Evolutionary conservation across 2,797 vertebrate species (phyloP).

Genomic region (Lacerta bilineata): DNA sequence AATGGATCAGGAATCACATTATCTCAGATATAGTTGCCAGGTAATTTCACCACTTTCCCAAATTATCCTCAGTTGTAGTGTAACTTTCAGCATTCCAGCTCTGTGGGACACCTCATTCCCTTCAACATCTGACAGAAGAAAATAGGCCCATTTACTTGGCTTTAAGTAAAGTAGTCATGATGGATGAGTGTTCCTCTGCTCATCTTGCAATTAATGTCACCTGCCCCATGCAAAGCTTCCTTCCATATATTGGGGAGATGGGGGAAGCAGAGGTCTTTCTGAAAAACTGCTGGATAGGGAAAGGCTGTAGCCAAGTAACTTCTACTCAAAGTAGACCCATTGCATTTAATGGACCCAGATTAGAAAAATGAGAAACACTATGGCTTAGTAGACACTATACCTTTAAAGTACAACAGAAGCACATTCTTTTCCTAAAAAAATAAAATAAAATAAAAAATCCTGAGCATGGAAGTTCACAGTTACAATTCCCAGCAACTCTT

Average conservation of each 20-base stretch:
- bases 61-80: conserved; percentile 13
- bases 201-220: background rate
- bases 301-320: background rate
- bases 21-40: conserved; percentile 7
- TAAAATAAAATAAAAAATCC: too few species aligned
- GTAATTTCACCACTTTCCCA: conserved; percentile 21
- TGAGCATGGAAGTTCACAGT: too few species aligned
- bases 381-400: too few species aligned
- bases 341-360: too few species aligned
- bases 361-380: too few species aligned
- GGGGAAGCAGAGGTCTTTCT: background rate
- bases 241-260: too few species aligned
- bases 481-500: too few species aligned
- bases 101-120: conserved; percentile 36
- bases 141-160: conserved; percentile 15
- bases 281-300: background rate
- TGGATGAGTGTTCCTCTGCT: background rate
- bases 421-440: too few species aligned
- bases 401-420: too few species aligned
- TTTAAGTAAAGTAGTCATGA: background rate
- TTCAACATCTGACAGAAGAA: conserved; percentile 27
- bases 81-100: conserved; percentile 58
- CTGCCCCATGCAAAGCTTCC: background rate
- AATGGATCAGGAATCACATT: conserved; percentile 27
- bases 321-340: too few species aligned